These are phyloP conservation scores for Drosophila anceps DNA, from an alignment of 2,888 invertebrate species.

Conservation along the genomic window DNA sequence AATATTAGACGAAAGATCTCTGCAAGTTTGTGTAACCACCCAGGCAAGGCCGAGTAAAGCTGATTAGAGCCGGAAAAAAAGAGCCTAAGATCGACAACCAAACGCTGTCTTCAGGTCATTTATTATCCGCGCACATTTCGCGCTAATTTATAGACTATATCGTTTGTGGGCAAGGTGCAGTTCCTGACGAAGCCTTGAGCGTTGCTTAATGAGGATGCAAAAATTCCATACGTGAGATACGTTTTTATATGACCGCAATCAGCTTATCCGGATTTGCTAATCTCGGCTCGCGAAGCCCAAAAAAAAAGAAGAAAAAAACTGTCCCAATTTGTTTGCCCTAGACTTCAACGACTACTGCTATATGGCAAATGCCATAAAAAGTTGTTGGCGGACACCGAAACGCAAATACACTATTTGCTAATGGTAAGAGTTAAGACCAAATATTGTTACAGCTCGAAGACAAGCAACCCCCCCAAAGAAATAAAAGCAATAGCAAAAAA, in stretches of 20 bases:
- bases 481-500: slow-evolving; percentile 6
- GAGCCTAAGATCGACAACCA: slow-evolving; percentile 2
- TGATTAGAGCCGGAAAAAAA: slow-evolving; percentile 29
- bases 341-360: slow-evolving; percentile 23
- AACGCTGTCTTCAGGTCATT: slow-evolving; percentile 3
- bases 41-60: slow-evolving; percentile 26
- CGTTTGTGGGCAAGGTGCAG: background rate
- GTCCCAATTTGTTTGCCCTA: slow-evolving; percentile 37
- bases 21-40: slow-evolving; percentile 28
- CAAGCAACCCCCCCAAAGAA: slow-evolving; percentile 3
- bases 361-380: slow-evolving; percentile 11
- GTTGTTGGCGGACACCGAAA: slow-evolving; percentile 9
- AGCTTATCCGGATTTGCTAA: slow-evolving; percentile 35
- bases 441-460: slow-evolving; percentile 12
- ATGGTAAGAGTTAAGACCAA: slow-evolving; percentile 4
- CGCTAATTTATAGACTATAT: slow-evolving; percentile 6
- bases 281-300: background rate
- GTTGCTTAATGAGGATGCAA: slow-evolving; percentile 19
- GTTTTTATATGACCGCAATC: slow-evolving; percentile 30
- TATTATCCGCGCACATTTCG: slow-evolving; percentile 6
- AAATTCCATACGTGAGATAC: slow-evolving; percentile 10
- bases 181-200: slow-evolving; percentile 14
- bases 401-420: slow-evolving; percentile 32
- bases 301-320: slow-evolving; percentile 16
- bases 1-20: slow-evolving; percentile 25